phyloP scores from a whole-genome alignment of 2,888 invertebrate species.

The Nysson spinosus region DNA sequence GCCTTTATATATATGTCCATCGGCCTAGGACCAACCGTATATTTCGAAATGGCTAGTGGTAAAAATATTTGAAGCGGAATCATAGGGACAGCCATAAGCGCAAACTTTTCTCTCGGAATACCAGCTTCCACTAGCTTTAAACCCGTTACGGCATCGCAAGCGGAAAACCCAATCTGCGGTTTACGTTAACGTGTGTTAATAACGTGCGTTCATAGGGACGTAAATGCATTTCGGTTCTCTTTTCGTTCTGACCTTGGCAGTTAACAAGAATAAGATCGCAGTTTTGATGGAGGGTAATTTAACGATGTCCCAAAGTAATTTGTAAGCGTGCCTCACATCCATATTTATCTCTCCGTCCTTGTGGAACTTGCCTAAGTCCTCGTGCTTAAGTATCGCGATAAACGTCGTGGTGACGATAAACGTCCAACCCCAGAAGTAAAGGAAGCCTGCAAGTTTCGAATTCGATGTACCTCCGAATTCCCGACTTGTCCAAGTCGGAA shows the following conservation, averaged over 20 bases:
- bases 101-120: conserved; percentile 96
- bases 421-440: conserved; percentile 96
- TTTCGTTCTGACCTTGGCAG: conserved; percentile 87
- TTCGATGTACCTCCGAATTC: not conserved
- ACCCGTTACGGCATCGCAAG: conserved; percentile 95
- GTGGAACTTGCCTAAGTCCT: conserved; percentile 78
- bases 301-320: conserved; percentile 89
- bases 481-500: not conserved
- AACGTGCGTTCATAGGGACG: too few relatives aligned
- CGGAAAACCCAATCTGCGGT: conserved; percentile 93
- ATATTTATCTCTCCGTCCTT: conserved; percentile 75
- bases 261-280: conserved; percentile 89
- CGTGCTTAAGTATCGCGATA: conserved; percentile 92
- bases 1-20: conserved; percentile 93
- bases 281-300: conserved; percentile 89
- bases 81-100: conserved; percentile 94
- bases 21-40: conserved; percentile 93
- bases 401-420: conserved; percentile 94
- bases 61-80: conserved; percentile 96
- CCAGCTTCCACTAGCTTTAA: conserved; percentile 97
- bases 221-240: too few relatives aligned
- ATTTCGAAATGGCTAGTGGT: conserved; percentile 90
- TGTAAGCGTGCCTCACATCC: conserved; percentile 87
- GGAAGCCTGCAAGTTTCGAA: conserved; percentile 83
- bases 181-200: not conserved